A percentile compares a stretch with the other conserved stretches of the same genome.
phyloP scores from a whole-genome alignment of 2,797 vertebrate species.

The Gallinago stenura region DNA sequence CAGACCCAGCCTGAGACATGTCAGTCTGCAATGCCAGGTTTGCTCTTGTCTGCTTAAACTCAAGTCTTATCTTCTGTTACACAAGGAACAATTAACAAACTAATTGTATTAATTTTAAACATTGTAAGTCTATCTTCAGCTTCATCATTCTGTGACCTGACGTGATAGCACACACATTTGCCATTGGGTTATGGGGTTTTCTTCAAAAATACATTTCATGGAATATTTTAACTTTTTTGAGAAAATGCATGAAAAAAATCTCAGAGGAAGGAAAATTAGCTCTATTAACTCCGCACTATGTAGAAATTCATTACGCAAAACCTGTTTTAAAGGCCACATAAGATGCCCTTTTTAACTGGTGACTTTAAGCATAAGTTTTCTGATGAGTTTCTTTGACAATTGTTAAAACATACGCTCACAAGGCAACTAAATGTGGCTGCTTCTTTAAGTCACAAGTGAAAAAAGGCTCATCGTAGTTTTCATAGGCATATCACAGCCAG shows the following conservation, averaged over 20 bases:
- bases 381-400: neutral
- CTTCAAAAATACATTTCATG: neutral
- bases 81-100: neutral
- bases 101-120: neutral
- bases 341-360: neutral
- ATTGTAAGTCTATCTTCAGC: neutral
- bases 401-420: neutral
- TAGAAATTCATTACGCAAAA: neutral
- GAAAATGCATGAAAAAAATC: neutral
- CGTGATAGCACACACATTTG: neutral
- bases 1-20: rapidly evolving
- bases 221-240: neutral
- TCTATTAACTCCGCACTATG: neutral
- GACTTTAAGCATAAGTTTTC: neutral
- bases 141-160: neutral
- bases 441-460: neutral
- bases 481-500: neutral
- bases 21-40: neutral
- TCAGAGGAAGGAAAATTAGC: neutral
- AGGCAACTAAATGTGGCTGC: neutral
- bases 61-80: neutral
- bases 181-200: neutral
- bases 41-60: neutral
- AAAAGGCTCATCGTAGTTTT: neutral
- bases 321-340: neutral